These are phyloP conservation scores for Thalpophila matura DNA, from an alignment of 2,888 invertebrate genomes.

Conservation along the genomic window DNA sequence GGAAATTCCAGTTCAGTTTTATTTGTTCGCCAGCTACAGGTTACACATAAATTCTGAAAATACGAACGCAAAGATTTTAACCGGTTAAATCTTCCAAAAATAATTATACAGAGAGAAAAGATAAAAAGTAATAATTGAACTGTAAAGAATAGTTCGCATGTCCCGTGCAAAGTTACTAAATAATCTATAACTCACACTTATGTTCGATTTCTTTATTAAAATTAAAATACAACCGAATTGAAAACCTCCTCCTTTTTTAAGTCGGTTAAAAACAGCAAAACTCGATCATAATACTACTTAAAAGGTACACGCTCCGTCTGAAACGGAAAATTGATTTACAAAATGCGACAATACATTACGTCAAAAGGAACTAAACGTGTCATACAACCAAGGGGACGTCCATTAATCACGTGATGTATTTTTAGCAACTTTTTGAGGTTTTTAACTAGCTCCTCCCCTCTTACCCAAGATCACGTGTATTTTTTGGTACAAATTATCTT, in stretches of 20 bases:
- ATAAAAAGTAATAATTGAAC: slow-evolving; percentile 5
- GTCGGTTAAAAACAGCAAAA: too few relatives aligned
- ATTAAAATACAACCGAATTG: too few relatives aligned
- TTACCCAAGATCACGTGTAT: too few relatives aligned
- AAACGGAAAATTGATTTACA: slow-evolving; percentile 14
- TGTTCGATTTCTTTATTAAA: too few relatives aligned
- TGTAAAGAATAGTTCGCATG: slow-evolving; percentile 3
- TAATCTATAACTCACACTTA: slow-evolving; percentile 13
- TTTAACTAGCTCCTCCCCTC: too few relatives aligned
- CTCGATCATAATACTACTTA: slow-evolving; percentile 17
- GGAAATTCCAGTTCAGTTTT: slow-evolving; percentile 12
- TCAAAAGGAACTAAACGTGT: slow-evolving; percentile 11
- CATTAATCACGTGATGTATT: too few relatives aligned
- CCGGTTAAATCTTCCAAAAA: slow-evolving; percentile 1
- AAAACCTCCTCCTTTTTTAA: too few relatives aligned
- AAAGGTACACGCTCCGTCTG: neutral
- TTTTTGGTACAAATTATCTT: too few relatives aligned
- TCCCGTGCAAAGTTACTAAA: neutral
- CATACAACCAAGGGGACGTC: too few relatives aligned
- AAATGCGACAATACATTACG: slow-evolving; percentile 24
- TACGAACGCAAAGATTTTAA: neutral
- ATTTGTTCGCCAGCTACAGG: slow-evolving; percentile 29
- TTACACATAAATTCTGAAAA: slow-evolving; percentile 24
- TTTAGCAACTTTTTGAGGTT: too few relatives aligned
- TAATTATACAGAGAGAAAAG: slow-evolving; percentile 7